Conservation (phyloP, 2,797 vertebrate species). For the Cheirogaleus major region DNA sequence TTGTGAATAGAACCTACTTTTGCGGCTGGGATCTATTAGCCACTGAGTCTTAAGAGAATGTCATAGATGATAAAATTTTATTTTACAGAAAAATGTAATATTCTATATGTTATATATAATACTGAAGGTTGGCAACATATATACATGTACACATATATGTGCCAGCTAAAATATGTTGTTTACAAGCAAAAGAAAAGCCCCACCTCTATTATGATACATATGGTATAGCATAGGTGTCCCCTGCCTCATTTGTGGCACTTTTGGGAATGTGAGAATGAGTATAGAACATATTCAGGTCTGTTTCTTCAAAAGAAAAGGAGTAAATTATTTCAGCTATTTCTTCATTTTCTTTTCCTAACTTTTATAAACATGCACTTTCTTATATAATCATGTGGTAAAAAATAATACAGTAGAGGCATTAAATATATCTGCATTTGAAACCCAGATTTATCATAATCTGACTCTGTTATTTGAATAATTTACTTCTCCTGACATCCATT, state of each 20-base stretch:
- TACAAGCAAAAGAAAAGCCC: background rate
- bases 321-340: constrained; percentile 30
- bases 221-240: background rate
- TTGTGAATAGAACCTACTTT: background rate
- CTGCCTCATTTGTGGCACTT: background rate
- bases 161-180: background rate
- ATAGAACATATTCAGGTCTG: background rate
- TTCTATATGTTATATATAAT: background rate
- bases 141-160: background rate
- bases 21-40: background rate
- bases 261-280: background rate
- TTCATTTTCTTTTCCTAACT: constrained; percentile 22
- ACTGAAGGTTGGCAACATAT: background rate
- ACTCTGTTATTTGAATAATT: background rate
- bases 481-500: background rate
- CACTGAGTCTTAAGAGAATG: constrained; percentile 13
- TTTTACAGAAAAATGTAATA: background rate
- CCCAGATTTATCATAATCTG: background rate
- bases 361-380: background rate
- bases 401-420: background rate
- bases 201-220: background rate
- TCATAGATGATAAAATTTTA: background rate
- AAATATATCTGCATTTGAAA: background rate
- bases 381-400: background rate
- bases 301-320: background rate